Evolutionary conservation across 2,888 invertebrate genomes (phyloP).

Genomic region (Aproaerema taeniolella): DNA sequence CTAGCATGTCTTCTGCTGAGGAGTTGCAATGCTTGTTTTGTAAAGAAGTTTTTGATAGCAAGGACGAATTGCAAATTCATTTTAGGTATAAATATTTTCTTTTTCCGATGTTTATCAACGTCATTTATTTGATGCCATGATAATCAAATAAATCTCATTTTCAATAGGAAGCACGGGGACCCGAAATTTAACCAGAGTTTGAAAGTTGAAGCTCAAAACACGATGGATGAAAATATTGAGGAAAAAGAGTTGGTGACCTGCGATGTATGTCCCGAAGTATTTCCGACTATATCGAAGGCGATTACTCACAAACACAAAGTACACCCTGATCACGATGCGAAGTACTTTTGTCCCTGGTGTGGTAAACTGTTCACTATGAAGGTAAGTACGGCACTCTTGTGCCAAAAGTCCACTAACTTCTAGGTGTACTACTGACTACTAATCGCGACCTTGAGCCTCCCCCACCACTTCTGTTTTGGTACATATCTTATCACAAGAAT

Average conservation of each 20-base stretch:
- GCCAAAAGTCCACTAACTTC: not conserved
- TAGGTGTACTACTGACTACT: not conserved
- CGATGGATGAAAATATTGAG: conserved; percentile 41
- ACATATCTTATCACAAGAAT: not conserved
- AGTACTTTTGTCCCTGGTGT: conserved; percentile 82
- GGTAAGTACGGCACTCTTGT: conserved; percentile 38
- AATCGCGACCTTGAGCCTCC: conserved; percentile 31
- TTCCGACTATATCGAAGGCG: conserved; percentile 78
- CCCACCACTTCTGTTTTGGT: conserved; percentile 21
- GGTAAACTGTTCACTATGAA: conserved; percentile 83
- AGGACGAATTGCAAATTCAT: conserved; percentile 79
- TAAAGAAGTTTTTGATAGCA: conserved; percentile 70
- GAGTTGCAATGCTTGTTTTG: conserved; percentile 76
- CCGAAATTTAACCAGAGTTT: conserved; percentile 74
- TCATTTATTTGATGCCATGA: too few relatives aligned
- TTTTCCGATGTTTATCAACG: too few relatives aligned
- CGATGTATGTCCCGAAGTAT: conserved; percentile 78
- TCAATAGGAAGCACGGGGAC: conserved; percentile 78
- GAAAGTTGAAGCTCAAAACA: too few relatives aligned
- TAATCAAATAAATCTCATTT: conserved; percentile 12
- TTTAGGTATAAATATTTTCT: conserved; percentile 68
- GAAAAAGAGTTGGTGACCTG: conserved; percentile 64
- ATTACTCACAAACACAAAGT: conserved; percentile 82
- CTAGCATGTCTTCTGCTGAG: conserved; percentile 52
- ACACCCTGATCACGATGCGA: conserved; percentile 79